A percentile compares a stretch with the other conserved stretches of the same genome.
phyloP scores from a whole-genome alignment of 2,888 invertebrate species.

The Dasysyrphus albostriatus region DNA sequence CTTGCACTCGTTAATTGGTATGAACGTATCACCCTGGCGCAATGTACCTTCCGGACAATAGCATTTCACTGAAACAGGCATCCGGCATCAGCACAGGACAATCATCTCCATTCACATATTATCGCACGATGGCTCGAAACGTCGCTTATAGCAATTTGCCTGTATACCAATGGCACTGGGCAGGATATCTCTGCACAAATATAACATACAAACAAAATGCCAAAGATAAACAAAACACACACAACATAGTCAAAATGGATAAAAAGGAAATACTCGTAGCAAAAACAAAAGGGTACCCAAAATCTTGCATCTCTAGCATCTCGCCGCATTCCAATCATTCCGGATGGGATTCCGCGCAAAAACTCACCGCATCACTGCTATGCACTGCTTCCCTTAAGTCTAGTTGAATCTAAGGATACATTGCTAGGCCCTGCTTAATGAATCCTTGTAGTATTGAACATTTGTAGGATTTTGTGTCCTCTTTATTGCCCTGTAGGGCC shows the following conservation, averaged over 20 bases:
- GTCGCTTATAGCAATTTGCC: constrained; percentile 91
- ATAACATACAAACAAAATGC: constrained; percentile 77
- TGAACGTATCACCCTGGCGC: constrained; percentile 88
- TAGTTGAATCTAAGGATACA: constrained; percentile 86
- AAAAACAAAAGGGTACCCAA: neutral
- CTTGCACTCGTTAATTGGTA: constrained; percentile 89
- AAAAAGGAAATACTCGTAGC: constrained; percentile 9
- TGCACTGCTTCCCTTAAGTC: no score
- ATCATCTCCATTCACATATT: constrained; percentile 85
- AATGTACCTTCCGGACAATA: constrained; percentile 92
- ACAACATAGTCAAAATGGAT: constrained; percentile 34
- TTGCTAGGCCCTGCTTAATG: constrained; percentile 87
- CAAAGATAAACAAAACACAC: constrained; percentile 85
- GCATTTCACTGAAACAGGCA: constrained; percentile 90
- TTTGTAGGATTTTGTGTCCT: constrained; percentile 85
- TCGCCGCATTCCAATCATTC: constrained; percentile 16
- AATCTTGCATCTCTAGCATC: neutral
- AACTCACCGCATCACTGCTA: constrained; percentile 86
- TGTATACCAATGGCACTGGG: constrained; percentile 86
- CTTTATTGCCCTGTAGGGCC: constrained; percentile 85
- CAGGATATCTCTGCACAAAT: constrained; percentile 50
- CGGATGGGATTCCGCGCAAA: constrained; percentile 13
- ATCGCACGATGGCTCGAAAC: constrained; percentile 92
- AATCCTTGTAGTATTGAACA: constrained; percentile 89
- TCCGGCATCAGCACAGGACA: constrained; percentile 87